These are phyloP conservation scores for Crocallis elinguaria DNA, from an alignment of 2,888 invertebrate genomes.

Conservation along the genomic window DNA sequence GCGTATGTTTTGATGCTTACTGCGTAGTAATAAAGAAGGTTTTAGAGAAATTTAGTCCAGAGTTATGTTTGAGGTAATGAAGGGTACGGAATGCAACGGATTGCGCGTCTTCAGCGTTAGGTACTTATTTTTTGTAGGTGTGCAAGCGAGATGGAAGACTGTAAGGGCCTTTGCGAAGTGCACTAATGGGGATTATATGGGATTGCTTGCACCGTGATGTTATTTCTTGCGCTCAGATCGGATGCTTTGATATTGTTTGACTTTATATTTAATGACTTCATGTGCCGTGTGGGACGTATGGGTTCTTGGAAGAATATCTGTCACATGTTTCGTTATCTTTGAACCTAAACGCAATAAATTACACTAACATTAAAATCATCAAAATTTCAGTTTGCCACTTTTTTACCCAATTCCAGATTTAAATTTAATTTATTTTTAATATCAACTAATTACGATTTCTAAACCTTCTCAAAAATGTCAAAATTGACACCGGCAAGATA, in stretches of 20 bases:
- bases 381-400: no score
- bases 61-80: constrained; percentile 52
- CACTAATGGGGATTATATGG: constrained; percentile 78
- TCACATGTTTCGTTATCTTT: neutral
- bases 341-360: neutral
- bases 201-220: constrained; percentile 63
- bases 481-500: no score
- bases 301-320: constrained; percentile 1
- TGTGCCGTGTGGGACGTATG: constrained; percentile 7
- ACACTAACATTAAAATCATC: neutral
- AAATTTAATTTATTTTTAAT: no score
- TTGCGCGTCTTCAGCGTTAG: constrained; percentile 74
- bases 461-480: no score
- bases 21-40: constrained; percentile 41
- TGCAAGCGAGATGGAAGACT: constrained; percentile 63
- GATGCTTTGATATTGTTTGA: constrained; percentile 48
- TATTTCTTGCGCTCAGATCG: constrained; percentile 53
- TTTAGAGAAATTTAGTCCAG: constrained; percentile 36
- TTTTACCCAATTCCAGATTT: no score
- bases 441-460: no score
- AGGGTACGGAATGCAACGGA: constrained; percentile 78
- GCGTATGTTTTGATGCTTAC: constrained; percentile 51
- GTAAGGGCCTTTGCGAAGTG: constrained; percentile 74
- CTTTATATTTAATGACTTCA: constrained; percentile 41
- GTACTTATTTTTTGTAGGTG: constrained; percentile 79